A percentile compares a stretch with the other conserved stretches of the same genome.
Evolutionary conservation across 2,113 vertebrate genomes (phyloP).

Genomic region (Rhinolophus sinicus): DNA sequence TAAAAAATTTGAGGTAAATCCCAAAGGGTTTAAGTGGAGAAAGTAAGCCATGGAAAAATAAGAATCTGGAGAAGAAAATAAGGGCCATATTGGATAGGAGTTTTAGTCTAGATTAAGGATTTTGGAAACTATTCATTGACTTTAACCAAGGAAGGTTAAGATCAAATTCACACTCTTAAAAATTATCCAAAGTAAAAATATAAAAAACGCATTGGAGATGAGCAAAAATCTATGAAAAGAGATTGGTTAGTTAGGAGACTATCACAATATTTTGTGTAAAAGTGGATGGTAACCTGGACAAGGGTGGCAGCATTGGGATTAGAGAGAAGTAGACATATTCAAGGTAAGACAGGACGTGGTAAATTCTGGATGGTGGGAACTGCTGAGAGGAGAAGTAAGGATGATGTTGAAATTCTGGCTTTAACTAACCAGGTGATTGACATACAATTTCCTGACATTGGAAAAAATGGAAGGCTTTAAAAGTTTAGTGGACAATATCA

Average conservation of each 20-base stretch:
- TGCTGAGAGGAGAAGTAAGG: neutral
- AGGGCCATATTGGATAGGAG: neutral
- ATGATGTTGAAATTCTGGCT: neutral
- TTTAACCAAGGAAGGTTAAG: neutral
- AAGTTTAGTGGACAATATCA: neutral
- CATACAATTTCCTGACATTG: neutral
- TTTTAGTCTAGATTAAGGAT: neutral
- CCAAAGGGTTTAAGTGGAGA: neutral
- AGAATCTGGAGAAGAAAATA: neutral
- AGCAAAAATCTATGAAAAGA: neutral
- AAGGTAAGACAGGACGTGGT: neutral
- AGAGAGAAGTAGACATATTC: neutral
- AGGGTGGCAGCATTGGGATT: neutral
- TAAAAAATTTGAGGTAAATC: neutral
- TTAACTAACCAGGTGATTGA: neutral
- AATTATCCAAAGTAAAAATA: neutral
- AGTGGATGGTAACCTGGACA: neutral
- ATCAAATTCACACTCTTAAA: neutral
- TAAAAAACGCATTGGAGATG: neutral
- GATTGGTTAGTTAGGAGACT: neutral
- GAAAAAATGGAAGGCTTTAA: neutral
- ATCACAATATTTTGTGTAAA: neutral
- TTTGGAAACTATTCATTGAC: neutral
- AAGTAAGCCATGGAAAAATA: neutral
- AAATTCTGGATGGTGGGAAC: neutral